Conservation (phyloP, 2,797 vertebrate species). For the Etheostoma nigrum region DNA sequence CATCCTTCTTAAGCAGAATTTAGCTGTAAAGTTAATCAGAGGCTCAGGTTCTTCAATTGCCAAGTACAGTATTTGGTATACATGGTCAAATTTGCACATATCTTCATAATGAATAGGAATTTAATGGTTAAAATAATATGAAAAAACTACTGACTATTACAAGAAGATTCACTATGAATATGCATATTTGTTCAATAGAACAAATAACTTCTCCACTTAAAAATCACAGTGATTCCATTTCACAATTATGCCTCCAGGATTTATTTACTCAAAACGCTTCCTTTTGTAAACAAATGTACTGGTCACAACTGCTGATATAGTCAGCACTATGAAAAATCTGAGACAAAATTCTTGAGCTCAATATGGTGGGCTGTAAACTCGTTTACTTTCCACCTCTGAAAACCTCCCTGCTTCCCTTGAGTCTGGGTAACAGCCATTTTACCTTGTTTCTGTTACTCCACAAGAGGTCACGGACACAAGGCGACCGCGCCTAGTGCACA, state of each 20-base stretch:
- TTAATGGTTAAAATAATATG: neutral
- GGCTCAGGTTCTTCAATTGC: neutral
- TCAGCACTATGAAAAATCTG: slow-evolving; percentile 13
- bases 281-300: neutral
- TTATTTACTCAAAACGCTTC: neutral
- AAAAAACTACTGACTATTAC: neutral
- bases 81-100: neutral
- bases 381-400: slow-evolving; percentile 56
- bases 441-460: slow-evolving; percentile 83
- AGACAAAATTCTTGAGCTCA: slow-evolving; percentile 16
- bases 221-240: neutral
- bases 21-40: slow-evolving; percentile 7
- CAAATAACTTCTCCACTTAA: neutral
- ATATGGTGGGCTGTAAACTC: slow-evolving; percentile 27
- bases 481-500: slow-evolving; percentile 77
- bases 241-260: neutral
- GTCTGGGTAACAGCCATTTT: slow-evolving; percentile 73
- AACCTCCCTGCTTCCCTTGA: slow-evolving; percentile 45
- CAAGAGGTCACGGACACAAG: slow-evolving; percentile 84
- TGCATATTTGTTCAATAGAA: too few relatives aligned
- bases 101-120: neutral
- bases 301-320: neutral
- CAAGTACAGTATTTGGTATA: slow-evolving; percentile 2
- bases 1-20: slow-evolving; percentile 4
- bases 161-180: neutral